Evolutionary conservation across 2,113 vertebrate species (phyloP).

Genomic region (Otocyon megalotis): DNA sequence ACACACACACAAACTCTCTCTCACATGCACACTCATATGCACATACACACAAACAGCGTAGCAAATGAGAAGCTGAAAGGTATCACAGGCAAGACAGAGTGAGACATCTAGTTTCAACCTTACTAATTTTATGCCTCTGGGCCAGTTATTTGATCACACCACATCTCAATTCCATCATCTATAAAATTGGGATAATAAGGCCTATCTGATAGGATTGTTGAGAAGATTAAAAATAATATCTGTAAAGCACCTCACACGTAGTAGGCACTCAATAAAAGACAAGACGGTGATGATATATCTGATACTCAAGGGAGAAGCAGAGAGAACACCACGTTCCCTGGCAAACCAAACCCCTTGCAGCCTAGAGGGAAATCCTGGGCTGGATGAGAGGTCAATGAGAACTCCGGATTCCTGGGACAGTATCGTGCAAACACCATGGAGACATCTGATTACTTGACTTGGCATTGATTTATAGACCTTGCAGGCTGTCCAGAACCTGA

Average conservation of each 20-base stretch:
- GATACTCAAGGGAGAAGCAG: background rate
- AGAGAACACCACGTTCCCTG: background rate
- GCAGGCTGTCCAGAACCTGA: background rate
- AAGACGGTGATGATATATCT: background rate
- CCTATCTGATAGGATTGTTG: background rate
- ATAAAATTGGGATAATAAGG: slow-evolving; percentile 47
- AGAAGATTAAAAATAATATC: slow-evolving; percentile 46
- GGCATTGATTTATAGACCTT: slow-evolving; percentile 63
- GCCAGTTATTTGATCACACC: background rate
- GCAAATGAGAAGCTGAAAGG: background rate
- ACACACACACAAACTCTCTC: background rate
- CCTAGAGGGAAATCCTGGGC: slow-evolving; percentile 42
- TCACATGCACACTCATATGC: background rate
- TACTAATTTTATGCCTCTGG: background rate
- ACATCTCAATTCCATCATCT: background rate
- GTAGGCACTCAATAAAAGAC: slow-evolving; percentile 19
- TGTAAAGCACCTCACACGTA: slow-evolving; percentile 10
- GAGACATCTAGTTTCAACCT: slow-evolving; percentile 13
- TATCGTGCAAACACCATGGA: slow-evolving; percentile 53
- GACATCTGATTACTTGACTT: slow-evolving; percentile 63
- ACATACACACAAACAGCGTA: background rate
- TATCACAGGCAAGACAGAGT: background rate
- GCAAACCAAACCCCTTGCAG: background rate
- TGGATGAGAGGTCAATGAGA: slow-evolving; percentile 9
- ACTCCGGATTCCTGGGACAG: slow-evolving; percentile 59